These are phyloP conservation scores for Danionella cerebrum DNA, from an alignment of 2,113 vertebrate species.

Conservation along the genomic window DNA sequence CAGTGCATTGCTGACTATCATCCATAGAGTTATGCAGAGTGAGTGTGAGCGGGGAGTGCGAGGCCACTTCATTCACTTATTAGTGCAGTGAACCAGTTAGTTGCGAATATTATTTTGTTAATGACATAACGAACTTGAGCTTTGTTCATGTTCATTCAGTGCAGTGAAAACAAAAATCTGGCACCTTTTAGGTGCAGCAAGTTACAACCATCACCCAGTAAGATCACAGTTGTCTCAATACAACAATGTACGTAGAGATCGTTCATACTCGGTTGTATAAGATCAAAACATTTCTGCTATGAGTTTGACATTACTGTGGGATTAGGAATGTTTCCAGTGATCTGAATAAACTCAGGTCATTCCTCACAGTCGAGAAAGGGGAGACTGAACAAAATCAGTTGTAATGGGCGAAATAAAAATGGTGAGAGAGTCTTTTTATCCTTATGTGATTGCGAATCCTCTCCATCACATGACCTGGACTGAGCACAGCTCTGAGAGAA, in stretches of 20 bases:
- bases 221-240: slow-evolving; percentile 58
- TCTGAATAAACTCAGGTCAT: slow-evolving; percentile 12
- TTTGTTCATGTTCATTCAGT: slow-evolving; percentile 50
- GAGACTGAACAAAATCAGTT: neutral
- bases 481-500: neutral
- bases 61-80: slow-evolving; percentile 55
- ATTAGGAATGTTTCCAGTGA: neutral
- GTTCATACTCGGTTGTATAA: too few relatives aligned
- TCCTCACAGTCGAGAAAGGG: neutral
- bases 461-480: slow-evolving; percentile 25
- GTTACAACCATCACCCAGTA: slow-evolving; percentile 57
- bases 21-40: slow-evolving; percentile 47
- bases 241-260: neutral
- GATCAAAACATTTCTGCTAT: neutral
- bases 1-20: slow-evolving; percentile 65
- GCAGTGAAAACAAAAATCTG: slow-evolving; percentile 39
- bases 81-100: slow-evolving; percentile 56
- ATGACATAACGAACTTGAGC: slow-evolving; percentile 52
- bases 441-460: slow-evolving; percentile 7
- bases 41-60: slow-evolving; percentile 57
- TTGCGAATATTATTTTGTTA: slow-evolving; percentile 67
- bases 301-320: neutral
- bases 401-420: slow-evolving; percentile 12
- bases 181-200: slow-evolving; percentile 43
- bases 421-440: slow-evolving; percentile 22